phyloP scores from a whole-genome alignment of 2,888 invertebrate genomes.

The Drosophila austrosaltans region DNA sequence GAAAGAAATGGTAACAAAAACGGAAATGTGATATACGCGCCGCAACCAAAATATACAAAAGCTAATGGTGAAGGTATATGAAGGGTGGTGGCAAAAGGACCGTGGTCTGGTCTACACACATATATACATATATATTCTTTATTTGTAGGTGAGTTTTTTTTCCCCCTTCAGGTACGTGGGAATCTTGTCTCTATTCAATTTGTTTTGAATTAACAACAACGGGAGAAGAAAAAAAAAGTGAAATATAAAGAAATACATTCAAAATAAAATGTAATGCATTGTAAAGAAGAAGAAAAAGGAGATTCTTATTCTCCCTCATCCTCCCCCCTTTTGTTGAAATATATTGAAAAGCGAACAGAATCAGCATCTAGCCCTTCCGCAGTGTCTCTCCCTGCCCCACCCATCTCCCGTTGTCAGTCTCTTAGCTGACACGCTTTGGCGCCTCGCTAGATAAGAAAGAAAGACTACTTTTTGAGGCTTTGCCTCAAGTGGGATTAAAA shows the following conservation, averaged over 20 bases:
- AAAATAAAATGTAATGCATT: slow-evolving; percentile 60
- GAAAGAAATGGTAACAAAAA: slow-evolving; percentile 74
- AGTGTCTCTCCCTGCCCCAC: slow-evolving; percentile 8
- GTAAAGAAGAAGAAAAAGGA: slow-evolving; percentile 50
- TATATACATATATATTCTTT: neutral
- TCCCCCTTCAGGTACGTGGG: slow-evolving; percentile 34
- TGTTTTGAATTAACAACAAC: slow-evolving; percentile 66
- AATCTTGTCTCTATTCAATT: slow-evolving; percentile 73
- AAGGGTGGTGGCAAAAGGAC: neutral
- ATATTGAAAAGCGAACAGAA: slow-evolving; percentile 26
- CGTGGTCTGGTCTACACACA: slow-evolving; percentile 26
- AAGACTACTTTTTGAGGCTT: slow-evolving; percentile 58
- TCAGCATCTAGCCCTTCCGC: slow-evolving; percentile 19
- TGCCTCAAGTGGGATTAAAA: slow-evolving; percentile 70
- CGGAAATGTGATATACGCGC: slow-evolving; percentile 78
- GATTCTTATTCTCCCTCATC: slow-evolving; percentile 57
- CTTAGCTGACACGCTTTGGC: slow-evolving; percentile 75
- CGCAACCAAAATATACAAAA: slow-evolving; percentile 60
- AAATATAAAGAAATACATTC: slow-evolving; percentile 56
- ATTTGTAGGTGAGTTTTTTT: slow-evolving; percentile 62
- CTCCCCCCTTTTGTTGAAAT: slow-evolving; percentile 38
- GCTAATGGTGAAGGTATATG: slow-evolving; percentile 53
- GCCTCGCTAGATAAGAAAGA: slow-evolving; percentile 66
- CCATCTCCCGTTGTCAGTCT: neutral
- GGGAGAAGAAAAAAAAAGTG: slow-evolving; percentile 12